phyloP scores from a whole-genome alignment of 2,888 invertebrate genomes.

The Entomobrya proxima region DNA sequence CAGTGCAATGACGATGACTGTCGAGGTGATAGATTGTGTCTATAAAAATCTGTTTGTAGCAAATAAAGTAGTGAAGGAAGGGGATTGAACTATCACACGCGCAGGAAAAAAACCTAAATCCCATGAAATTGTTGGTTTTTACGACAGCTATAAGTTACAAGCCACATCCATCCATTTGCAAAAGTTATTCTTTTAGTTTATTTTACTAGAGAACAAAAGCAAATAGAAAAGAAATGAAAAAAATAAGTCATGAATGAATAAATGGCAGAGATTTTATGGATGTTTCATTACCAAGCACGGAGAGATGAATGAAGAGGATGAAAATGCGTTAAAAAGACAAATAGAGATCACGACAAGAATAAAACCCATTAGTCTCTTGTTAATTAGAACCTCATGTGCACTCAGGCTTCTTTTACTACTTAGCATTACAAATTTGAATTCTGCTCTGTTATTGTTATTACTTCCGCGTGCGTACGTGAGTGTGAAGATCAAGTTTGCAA shows the following conservation, averaged over 20 bases:
- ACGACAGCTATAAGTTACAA: not conserved
- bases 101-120: not conserved
- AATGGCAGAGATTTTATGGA: no score
- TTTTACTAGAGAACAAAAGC: no score
- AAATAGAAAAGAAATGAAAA: no score
- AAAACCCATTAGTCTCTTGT: not conserved
- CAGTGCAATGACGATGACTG: not conserved
- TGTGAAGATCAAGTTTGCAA: constrained; percentile 12
- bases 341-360: not conserved
- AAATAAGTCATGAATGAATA: no score
- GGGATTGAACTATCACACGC: constrained; percentile 5
- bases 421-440: no score
- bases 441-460: not conserved
- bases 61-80: not conserved
- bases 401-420: no score
- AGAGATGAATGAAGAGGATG: no score
- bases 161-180: not conserved
- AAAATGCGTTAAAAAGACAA: not conserved
- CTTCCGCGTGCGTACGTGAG: constrained; percentile 30
- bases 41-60: not conserved
- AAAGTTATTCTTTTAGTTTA: no score
- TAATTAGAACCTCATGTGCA: constrained; percentile 42
- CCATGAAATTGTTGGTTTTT: constrained; percentile 16
- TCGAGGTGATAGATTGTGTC: not conserved
- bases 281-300: no score